Conservation (phyloP, 2,797 vertebrate genomes). For the Rhincodon typus region DNA sequence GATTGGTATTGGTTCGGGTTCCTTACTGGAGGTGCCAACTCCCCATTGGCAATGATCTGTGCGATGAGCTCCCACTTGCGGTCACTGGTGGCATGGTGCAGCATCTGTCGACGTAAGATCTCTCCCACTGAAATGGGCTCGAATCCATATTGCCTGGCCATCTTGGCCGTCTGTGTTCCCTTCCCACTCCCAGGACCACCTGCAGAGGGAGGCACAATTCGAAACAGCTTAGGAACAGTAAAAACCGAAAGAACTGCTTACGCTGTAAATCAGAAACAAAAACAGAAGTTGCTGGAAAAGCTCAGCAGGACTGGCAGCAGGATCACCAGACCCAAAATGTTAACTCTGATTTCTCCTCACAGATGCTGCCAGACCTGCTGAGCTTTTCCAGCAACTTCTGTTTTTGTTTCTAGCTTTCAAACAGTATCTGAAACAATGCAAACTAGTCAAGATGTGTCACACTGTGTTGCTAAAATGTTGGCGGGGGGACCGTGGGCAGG, state of each 20-base stretch:
- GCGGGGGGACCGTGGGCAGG: not conserved
- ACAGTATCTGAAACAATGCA: too few relatives aligned
- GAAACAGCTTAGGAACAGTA: not conserved
- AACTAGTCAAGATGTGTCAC: not conserved
- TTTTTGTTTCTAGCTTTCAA: too few relatives aligned
- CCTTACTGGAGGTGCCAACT: constrained; percentile 50
- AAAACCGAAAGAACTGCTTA: too few relatives aligned
- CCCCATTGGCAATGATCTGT: constrained; percentile 59
- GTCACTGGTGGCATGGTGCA: constrained; percentile 55
- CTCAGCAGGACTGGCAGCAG: too few relatives aligned
- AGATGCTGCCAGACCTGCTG: too few relatives aligned
- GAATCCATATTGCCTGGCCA: constrained; percentile 52
- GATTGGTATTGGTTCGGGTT: not conserved
- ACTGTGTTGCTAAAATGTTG: not conserved
- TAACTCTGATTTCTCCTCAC: too few relatives aligned
- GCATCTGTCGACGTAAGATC: constrained; percentile 55
- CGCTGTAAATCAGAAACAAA: too few relatives aligned
- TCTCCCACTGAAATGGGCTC: constrained; percentile 55
- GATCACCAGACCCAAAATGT: too few relatives aligned
- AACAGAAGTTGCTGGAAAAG: too few relatives aligned
- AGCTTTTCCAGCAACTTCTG: too few relatives aligned
- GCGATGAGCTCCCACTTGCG: constrained; percentile 60
- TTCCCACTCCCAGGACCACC: constrained; percentile 61
- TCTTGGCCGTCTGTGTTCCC: constrained; percentile 56
- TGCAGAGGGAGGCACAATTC: constrained; percentile 38